Base-by-base conservation (phyloP, 2,113 vertebrate species). In the Ammospiza caudacuta region DNA sequence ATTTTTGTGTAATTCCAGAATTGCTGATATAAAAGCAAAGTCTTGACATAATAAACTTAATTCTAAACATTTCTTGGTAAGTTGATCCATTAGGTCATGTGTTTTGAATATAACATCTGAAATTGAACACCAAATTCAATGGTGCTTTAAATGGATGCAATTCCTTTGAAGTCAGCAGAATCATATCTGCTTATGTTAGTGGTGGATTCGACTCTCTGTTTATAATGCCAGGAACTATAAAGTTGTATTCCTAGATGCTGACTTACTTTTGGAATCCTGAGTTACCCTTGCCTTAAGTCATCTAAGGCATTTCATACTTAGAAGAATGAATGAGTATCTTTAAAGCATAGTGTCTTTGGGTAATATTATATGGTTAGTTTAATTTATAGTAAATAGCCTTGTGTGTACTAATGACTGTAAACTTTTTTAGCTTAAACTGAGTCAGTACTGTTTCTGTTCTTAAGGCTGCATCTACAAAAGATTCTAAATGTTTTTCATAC, bases 131-230 rank as follows among this genome's bases (percentile, higher is more conserved):
- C 59, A 52, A 7, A 80, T 93, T 87, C 35, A 88, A 0, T 86
- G 73, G 41, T 88, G 72, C 85, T 94, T 94, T 94, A 92, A 88
- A 77, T 87, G 90, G 58, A 43, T 85, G 29, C 63, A 73, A 2
- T 85, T 96, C 57, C 52, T 95, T 94, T 89, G 94, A 92, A 92
- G 88, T 94, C 85, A 90, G 76, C 87, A 92, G 89, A 91, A 75
- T 75, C 68, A 19, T 64, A 83, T 90, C 82, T 94, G 85, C 44
- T 81, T 59, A 21, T 77, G 44, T 72, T 88, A 69, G 57, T 69
- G 39, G 33, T 70, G 24, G 78, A 87, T 75, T 94, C 19, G 2
- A 44, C 47, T 49, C 33, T 55, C 47, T 74, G 39, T 80, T 78
- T 76, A 33, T 89, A 69, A 74, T 78, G 80, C 61, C 80, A 86